A percentile compares a stretch with the other conserved stretches of the same genome.
Evolutionary conservation across 2,797 vertebrate genomes (phyloP).

Genomic region (Paramormyrops hopkinsi): DNA sequence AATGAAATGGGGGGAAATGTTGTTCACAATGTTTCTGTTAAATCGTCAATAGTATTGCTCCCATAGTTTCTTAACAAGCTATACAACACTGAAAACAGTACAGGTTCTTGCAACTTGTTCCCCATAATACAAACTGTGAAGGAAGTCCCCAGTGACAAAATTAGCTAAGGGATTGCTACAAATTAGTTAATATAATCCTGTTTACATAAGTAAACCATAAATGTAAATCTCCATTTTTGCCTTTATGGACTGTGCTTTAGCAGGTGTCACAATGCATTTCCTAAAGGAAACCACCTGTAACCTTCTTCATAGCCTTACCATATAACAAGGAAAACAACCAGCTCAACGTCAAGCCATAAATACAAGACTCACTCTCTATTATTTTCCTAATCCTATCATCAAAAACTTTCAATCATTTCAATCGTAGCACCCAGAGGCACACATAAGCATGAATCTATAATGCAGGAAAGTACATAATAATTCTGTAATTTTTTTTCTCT

Average conservation of each 20-base stretch:
- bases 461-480: background rate
- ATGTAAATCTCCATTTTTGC: background rate
- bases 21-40: background rate
- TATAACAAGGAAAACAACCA: background rate
- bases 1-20: background rate
- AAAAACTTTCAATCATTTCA: background rate
- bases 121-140: background rate
- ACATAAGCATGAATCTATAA: background rate
- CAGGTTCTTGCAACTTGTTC: background rate
- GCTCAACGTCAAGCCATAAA: background rate
- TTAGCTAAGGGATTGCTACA: background rate
- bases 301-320: background rate
- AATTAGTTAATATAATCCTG: background rate
- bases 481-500: background rate
- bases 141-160: background rate
- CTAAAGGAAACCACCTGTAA: background rate
- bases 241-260: background rate
- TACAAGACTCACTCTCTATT: background rate
- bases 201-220: background rate
- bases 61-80: background rate
- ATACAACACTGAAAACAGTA: background rate
- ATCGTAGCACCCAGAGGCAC: background rate
- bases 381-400: background rate
- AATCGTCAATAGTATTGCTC: background rate
- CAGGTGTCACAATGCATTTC: background rate